Conservation (phyloP, 35 echinoderm and acorn worm genomes). For the Anneissia japonica region DNA sequence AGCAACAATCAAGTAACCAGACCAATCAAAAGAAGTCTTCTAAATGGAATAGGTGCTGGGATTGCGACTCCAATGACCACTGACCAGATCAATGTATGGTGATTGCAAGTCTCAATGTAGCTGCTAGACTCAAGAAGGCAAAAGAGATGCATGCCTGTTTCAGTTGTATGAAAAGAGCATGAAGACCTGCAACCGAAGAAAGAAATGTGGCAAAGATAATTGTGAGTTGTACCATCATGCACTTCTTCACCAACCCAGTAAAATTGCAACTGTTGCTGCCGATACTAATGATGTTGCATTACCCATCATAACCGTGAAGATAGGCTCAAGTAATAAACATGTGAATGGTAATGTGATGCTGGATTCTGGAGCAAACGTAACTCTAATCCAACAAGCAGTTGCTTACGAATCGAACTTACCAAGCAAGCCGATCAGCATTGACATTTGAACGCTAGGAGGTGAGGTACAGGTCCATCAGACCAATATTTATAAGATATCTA, state of each 20-base stretch:
- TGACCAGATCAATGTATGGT: slow-evolving; percentile 34
- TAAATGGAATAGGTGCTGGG: slow-evolving; percentile 15
- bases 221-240: slow-evolving; percentile 14
- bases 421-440: slow-evolving; percentile 14
- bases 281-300: neutral
- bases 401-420: slow-evolving; percentile 37
- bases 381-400: slow-evolving; percentile 35
- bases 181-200: slow-evolving; percentile 28
- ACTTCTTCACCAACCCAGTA: slow-evolving; percentile 15
- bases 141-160: slow-evolving; percentile 50
- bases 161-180: slow-evolving; percentile 57
- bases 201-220: neutral
- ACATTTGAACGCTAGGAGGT: slow-evolving; percentile 54
- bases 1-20: neutral
- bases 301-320: slow-evolving; percentile 4
- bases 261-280: neutral
- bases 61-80: slow-evolving; percentile 10
- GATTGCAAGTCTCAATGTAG: neutral
- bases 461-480: slow-evolving; percentile 49
- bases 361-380: slow-evolving; percentile 48
- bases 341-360: slow-evolving; percentile 3
- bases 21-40: neutral
- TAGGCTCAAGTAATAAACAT: neutral
- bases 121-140: slow-evolving; percentile 11
- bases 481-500: slow-evolving; percentile 29